These are phyloP conservation scores for Caenorhabditis becei DNA, from an alignment of 2,888 invertebrate genomes.

Conservation along the genomic window DNA sequence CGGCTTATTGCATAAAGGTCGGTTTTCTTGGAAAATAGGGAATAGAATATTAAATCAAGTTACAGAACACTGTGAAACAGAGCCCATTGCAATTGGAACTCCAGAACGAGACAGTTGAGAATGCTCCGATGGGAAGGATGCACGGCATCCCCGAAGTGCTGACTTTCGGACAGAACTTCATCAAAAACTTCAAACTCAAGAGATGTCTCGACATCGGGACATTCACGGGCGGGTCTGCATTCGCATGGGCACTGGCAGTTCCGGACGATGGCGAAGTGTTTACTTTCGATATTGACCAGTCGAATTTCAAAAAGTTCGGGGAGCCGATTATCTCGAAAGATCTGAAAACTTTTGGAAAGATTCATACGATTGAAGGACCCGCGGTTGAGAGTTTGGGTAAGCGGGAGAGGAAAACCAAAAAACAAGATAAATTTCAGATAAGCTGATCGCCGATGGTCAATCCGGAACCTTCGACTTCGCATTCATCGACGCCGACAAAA, in stretches of 20 bases:
- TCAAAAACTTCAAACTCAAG: conserved; percentile 68
- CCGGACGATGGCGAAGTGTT: conserved; percentile 82
- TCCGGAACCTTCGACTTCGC: conserved; percentile 75
- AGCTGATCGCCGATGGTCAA: conserved; percentile 73
- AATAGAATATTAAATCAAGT: background rate
- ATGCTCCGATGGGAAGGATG: conserved; percentile 59
- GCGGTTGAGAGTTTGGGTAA: conserved; percentile 49
- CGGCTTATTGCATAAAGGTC: background rate
- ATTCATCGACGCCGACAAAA: conserved; percentile 82
- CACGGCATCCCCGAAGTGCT: conserved; percentile 76
- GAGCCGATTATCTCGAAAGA: conserved; percentile 64
- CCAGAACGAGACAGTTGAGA: conserved; percentile 65
- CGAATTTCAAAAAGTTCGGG: conserved; percentile 62
- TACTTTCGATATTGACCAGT: conserved; percentile 66
- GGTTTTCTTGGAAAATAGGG: background rate
- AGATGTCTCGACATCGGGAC: conserved; percentile 73
- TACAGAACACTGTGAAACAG: conserved; percentile 61
- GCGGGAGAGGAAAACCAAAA: background rate
- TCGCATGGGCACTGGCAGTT: conserved; percentile 82
- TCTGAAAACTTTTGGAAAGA: conserved; percentile 58
- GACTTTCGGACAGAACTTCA: conserved; percentile 73
- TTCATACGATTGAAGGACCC: conserved; percentile 57
- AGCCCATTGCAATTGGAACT: conserved; percentile 70
- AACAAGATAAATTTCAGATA: conserved; percentile 38
- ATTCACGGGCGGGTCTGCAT: conserved; percentile 82